phyloP scores from a whole-genome alignment of 1,140 invertebrate genomes.

The Pseudomyrmex dendroicus region DNA sequence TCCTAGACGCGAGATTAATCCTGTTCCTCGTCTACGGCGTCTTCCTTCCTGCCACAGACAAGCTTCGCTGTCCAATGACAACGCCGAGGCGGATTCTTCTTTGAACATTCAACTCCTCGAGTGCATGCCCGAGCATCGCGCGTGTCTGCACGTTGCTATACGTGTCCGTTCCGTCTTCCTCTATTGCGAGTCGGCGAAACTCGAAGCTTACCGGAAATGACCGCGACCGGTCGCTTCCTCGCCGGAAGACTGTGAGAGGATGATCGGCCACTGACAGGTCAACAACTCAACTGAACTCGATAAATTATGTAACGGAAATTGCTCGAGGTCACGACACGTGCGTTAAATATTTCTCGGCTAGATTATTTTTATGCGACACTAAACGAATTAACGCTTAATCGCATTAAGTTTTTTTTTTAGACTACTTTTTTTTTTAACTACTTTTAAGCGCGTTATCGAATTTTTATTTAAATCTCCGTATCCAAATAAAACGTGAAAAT shows the following conservation, averaged over 20 bases:
- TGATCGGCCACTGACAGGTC: slow-evolving; percentile 28
- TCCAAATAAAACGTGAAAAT: neutral
- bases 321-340: neutral
- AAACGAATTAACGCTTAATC: neutral
- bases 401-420: neutral
- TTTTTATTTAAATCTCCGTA: neutral
- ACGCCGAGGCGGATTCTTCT: slow-evolving; percentile 20
- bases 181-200: slow-evolving; percentile 40
- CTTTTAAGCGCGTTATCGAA: neutral
- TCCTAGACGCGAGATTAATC: slow-evolving; percentile 38
- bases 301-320: slow-evolving; percentile 30
- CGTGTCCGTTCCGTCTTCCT: neutral
- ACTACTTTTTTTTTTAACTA: too few species aligned
- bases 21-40: slow-evolving; percentile 30
- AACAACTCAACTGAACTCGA: neutral
- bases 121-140: neutral
- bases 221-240: slow-evolving; percentile 59
- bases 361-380: neutral
- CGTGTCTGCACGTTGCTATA: neutral
- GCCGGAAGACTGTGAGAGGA: slow-evolving; percentile 32
- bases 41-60: slow-evolving; percentile 22
- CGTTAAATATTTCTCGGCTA: neutral
- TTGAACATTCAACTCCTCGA: slow-evolving; percentile 21
- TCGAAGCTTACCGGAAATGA: slow-evolving; percentile 60
- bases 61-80: neutral